A percentile compares a stretch with the other conserved stretches of the same genome.
Conservation (phyloP, 2,797 vertebrate genomes). For the Macrochelys suwanniensis region DNA sequence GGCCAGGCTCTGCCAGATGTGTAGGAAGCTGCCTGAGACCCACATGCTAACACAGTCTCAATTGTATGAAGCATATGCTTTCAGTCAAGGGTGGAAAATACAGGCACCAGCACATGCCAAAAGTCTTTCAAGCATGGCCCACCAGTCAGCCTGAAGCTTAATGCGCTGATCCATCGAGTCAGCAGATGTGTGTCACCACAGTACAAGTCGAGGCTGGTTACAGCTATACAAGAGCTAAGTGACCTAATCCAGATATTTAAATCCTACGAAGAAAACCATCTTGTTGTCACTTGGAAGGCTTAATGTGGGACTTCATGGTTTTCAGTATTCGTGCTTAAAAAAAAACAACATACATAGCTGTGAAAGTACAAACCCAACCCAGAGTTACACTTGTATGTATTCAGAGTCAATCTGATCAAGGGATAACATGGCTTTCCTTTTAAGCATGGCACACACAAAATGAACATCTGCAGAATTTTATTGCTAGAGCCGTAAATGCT, state of each 20-base stretch:
- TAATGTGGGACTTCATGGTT: constrained; percentile 60
- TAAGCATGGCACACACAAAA: constrained; percentile 61
- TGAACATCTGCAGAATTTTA: constrained; percentile 78
- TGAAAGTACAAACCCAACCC: constrained; percentile 53
- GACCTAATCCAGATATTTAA: constrained; percentile 89
- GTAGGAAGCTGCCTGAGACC: constrained; percentile 90
- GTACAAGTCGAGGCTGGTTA: constrained; percentile 94
- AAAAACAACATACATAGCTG: not conserved
- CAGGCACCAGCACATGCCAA: constrained; percentile 95
- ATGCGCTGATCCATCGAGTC: constrained; percentile 88
- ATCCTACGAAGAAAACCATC: constrained; percentile 80
- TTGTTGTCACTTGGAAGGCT: constrained; percentile 75
- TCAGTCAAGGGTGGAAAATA: constrained; percentile 97
- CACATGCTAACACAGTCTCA: constrained; percentile 92
- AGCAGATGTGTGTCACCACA: constrained; percentile 95
- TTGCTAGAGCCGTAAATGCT: constrained; percentile 73
- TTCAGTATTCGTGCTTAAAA: constrained; percentile 33
- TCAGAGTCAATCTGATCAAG: constrained; percentile 76
- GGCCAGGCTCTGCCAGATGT: constrained; percentile 96
- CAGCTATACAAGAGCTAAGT: constrained; percentile 86
- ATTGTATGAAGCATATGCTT: constrained; percentile 97
- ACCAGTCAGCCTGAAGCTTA: constrained; percentile 91
- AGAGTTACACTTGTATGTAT: constrained; percentile 67
- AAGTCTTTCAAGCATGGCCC: constrained; percentile 96
- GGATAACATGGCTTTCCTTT: constrained; percentile 68